Evolutionary conservation across 1,140 invertebrate species (phyloP), one percentile per base, ranked within the genome.

Genomic region (Drosophila murphyi): DNA sequence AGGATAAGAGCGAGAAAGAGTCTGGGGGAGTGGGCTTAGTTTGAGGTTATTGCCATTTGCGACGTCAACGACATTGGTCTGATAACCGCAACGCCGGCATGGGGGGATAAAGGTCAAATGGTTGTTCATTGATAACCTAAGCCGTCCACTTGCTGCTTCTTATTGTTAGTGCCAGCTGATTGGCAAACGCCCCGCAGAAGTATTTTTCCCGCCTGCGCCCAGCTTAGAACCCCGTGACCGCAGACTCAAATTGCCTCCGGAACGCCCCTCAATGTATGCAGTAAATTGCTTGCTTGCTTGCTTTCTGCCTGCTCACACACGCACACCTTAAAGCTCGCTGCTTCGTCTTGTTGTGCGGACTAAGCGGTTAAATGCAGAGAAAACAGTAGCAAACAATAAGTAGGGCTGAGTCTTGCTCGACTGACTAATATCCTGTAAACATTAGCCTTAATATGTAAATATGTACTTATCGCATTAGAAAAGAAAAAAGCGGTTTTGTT

Each of bases 361-460:
- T 83, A 88, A 80, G 78, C 82, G 72, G 76, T 65, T 82, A 88
- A 82, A 88, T 88, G 83, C 76, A 63, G 68, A 71, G 83, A 68
- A 69, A 63, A 79, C 55, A 75, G 51, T 43, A 68, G 76, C 64
- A 63, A 82, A 63, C 67, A 72, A 65, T 4, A 34, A 72, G 8
- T 5, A 2, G 20, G 3, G 5, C 20, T 37, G 5, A n/a, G 39
- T 43, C 10, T 20, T 31, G 47, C 10, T 28, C 5, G 52, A 32
- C 47, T 4, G 7, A 0, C 5, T 31, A 28, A 51, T 72, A 52
- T 54, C 47, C 62, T 72, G 39, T 37, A 71, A 51, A 2, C 52
- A 52, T 31, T 34, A 32, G 2, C 2, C 10, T 31, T 31, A 50
- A 29, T 7, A 41, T 41, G 39, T 43, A 43, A 43, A 43, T 43